phyloP scores from a whole-genome alignment of 2,797 vertebrate genomes.

The Odontamblyopus lacepedii region DNA sequence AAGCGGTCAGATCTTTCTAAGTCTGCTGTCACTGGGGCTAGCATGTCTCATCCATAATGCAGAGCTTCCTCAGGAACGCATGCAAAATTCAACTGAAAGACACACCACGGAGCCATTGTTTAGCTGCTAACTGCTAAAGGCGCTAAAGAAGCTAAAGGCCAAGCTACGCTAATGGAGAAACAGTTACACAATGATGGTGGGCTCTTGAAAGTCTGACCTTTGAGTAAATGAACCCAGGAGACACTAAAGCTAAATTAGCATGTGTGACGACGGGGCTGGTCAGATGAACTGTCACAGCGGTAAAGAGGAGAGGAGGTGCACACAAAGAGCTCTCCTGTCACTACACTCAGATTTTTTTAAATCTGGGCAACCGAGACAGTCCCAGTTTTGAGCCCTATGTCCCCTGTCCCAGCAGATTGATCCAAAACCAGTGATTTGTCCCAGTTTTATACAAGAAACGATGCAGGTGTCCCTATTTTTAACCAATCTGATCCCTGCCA shows the following conservation, averaged over 20 bases:
- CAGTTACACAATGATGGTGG: conserved; percentile 49
- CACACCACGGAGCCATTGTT: conserved; percentile 48
- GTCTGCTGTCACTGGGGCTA: conserved; percentile 53
- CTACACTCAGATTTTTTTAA: no score
- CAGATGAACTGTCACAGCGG: not conserved
- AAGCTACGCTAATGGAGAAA: conserved; percentile 55
- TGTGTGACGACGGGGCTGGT: not conserved
- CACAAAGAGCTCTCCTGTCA: not conserved
- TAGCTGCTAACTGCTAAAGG: conserved; percentile 38
- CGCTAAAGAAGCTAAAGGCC: conserved; percentile 43
- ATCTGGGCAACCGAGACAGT: no score
- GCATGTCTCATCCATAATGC: conserved; percentile 74
- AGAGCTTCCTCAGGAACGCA: conserved; percentile 61
- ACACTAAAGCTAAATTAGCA: conserved; percentile 11
- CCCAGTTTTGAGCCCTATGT: no score
- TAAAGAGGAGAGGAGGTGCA: not conserved
- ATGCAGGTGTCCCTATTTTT: no score
- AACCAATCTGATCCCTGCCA: no score
- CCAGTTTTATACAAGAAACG: no score
- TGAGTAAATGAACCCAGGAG: conserved; percentile 34
- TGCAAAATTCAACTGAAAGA: conserved; percentile 71
- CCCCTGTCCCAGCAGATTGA: no score
- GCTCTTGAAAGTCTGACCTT: conserved; percentile 57
- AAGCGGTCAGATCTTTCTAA: conserved; percentile 33
- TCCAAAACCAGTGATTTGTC: no score